Conservation (phyloP, 1,140 invertebrate species). For the Philopotamus ludificatus region DNA sequence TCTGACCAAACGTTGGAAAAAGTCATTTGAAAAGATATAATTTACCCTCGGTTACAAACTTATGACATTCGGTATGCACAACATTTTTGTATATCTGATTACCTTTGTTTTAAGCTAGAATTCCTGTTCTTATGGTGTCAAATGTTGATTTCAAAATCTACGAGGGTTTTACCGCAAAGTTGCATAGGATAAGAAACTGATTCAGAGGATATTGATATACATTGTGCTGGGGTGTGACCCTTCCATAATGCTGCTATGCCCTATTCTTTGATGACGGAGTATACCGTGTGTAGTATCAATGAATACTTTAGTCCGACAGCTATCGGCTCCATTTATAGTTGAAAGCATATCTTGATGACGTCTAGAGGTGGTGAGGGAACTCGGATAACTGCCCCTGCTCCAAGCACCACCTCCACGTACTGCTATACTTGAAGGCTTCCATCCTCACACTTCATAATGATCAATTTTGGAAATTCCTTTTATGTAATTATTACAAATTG, state of each 20-base stretch:
- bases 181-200: constrained; percentile 74
- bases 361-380: constrained; percentile 84
- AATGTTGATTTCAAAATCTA: constrained; percentile 77
- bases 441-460: background rate
- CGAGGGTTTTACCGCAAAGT: constrained; percentile 78
- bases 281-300: constrained; percentile 74
- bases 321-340: constrained; percentile 94
- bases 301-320: constrained; percentile 74
- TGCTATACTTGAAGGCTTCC: constrained; percentile 31
- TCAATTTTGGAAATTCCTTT: background rate
- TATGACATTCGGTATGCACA: constrained; percentile 62
- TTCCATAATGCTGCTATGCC: constrained; percentile 86
- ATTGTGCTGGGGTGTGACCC: constrained; percentile 91
- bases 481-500: too few species aligned
- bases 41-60: constrained; percentile 69
- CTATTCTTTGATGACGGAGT: constrained; percentile 81
- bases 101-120: constrained; percentile 86
- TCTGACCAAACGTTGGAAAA: constrained; percentile 79
- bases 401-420: constrained; percentile 68
- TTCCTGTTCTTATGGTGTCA: constrained; percentile 89
- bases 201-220: constrained; percentile 87
- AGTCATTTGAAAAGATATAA: constrained; percentile 79
- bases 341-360: constrained; percentile 97
- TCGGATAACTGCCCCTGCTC: constrained; percentile 78
- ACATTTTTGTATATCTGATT: constrained; percentile 73